Conservation (phyloP, 2,113 vertebrate species). For the Sialia sialis region DNA sequence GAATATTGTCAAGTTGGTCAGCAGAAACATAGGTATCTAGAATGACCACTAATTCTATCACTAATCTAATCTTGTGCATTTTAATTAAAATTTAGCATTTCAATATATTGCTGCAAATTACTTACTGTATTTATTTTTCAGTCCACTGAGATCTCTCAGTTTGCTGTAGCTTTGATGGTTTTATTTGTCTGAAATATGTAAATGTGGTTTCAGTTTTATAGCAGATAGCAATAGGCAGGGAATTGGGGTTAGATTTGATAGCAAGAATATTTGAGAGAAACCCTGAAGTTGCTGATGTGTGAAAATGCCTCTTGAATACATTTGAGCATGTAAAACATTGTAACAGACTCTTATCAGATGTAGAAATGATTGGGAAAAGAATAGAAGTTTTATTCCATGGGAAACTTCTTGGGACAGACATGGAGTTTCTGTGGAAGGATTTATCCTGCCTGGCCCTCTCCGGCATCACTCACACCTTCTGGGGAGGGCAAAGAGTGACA, state of each 20-base stretch:
- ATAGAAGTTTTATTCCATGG: background rate
- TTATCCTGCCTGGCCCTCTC: background rate
- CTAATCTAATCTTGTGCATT: background rate
- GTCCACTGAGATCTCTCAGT: background rate
- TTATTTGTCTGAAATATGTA: background rate
- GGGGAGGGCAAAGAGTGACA: background rate
- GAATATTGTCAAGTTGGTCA: background rate
- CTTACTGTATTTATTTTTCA: background rate
- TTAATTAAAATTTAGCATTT: background rate
- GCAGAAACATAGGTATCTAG: background rate
- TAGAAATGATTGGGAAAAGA: background rate
- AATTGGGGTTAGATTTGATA: background rate
- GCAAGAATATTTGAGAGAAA: background rate
- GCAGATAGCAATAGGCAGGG: background rate
- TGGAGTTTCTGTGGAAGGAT: background rate
- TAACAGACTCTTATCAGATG: background rate
- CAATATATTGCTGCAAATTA: background rate
- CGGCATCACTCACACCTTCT: accelerated
- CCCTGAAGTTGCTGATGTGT: background rate
- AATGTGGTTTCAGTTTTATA: background rate
- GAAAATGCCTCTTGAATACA: background rate
- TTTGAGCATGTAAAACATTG: background rate
- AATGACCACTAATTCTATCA: background rate
- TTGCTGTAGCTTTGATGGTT: background rate
- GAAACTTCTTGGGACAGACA: background rate